Base-by-base conservation (phyloP, 1,140 invertebrate species). In the Globodera rostochiensis region DNA sequence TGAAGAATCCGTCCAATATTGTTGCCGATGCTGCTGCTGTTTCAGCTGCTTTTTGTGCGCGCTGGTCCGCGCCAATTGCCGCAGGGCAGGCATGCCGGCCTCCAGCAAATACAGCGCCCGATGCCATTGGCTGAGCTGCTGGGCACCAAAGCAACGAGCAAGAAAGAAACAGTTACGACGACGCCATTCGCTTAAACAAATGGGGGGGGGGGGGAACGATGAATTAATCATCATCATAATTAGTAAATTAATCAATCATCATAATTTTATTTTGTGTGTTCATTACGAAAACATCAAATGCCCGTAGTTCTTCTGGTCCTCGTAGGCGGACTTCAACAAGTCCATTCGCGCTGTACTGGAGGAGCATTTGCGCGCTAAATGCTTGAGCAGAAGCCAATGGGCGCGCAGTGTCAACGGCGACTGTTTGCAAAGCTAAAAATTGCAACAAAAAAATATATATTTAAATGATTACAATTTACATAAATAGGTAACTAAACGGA, bases 171-270 rank as follows among this genome's bases (percentile, higher is more conserved):
- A 82, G 46, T 57, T 82, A 21, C 81, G 60, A n/a, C 73, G 81
- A 46, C 81, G 78, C 81, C 81, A 82, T 57, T 82, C 78, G 53
- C 81, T 82, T 47, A 60, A 82, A 57, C 50, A 71, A 6, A 71
- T 71, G 1, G 11, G 11, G 11, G 53, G 4, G 0, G 5, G 6
- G 5, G 50, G 50, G 13, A 53, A 53, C 1, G 13, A 53, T 25
- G 25, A 25, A 13, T 9, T 9, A 53, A 53, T 13, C 50, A 53
- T 9, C 7, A 53, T 53, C 11, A 53, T 53, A 25, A 25, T 25
- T 25, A 25, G 25, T 0, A 25, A 25, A 25, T 25, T 25, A 25
- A 25, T 25, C 25, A 25, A 53, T 53, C 11, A 53, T 53, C 1
- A 25, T 25, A 25, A 25, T 25, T 25, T 25, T 53, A 9, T 53